Conservation (phyloP, 2,113 vertebrate species). For the Prolemur simus region DNA sequence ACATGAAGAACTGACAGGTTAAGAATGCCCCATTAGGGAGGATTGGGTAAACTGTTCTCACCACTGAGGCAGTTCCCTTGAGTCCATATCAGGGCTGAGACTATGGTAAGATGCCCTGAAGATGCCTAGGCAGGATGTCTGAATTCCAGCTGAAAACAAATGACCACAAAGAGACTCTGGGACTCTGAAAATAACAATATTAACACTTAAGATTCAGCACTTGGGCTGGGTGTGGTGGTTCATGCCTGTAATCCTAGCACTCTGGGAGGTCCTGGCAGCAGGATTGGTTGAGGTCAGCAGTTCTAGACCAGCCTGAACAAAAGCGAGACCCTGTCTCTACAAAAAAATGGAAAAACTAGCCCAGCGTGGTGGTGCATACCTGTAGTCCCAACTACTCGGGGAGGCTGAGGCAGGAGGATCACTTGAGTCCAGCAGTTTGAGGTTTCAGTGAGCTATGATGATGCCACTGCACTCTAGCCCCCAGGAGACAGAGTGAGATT, state of each 20-base stretch:
- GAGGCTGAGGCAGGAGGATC: background rate
- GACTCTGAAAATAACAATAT: background rate
- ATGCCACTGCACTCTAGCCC: background rate
- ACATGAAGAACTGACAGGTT: background rate
- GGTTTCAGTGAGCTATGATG: background rate
- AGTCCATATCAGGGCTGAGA: background rate
- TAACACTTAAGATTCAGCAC: background rate
- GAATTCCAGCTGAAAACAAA: background rate
- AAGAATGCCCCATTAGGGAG: background rate
- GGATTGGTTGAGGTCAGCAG: background rate
- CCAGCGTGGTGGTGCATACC: background rate
- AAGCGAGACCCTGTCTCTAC: too few species aligned
- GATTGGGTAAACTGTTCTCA: background rate
- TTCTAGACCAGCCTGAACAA: background rate
- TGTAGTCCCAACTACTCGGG: background rate
- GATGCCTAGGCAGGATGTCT: background rate
- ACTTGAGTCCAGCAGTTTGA: background rate
- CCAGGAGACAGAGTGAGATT: background rate
- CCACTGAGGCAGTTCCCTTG: background rate
- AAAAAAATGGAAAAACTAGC: too few species aligned
- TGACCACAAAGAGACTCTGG: background rate
- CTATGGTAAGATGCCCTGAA: background rate
- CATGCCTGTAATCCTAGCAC: background rate
- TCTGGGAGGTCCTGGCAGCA: background rate
- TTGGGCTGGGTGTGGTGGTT: background rate